phyloP scores from a whole-genome alignment of 1,140 invertebrate genomes.

The Drosophila sucinea region DNA sequence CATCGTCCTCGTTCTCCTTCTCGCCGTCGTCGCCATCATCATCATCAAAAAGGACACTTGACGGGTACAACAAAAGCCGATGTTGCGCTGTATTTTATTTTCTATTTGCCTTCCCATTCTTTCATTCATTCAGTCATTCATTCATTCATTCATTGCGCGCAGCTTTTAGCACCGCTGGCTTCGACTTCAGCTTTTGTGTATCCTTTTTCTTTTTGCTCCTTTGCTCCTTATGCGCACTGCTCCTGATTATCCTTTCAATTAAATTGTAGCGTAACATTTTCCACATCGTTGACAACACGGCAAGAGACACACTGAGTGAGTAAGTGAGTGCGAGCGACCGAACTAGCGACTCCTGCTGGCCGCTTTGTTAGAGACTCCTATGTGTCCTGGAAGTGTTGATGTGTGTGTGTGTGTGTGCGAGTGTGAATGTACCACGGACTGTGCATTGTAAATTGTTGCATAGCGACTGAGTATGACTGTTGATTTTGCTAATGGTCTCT shows the following conservation, averaged over 20 bases:
- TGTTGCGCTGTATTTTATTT: constrained; percentile 71
- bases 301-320: constrained; percentile 25
- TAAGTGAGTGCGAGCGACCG: constrained; percentile 13
- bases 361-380: constrained; percentile 34
- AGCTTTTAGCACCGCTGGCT: constrained; percentile 62
- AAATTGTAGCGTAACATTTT: constrained; percentile 82
- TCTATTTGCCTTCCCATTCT: constrained; percentile 65
- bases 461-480: constrained; percentile 42
- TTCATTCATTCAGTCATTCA: constrained; percentile 48
- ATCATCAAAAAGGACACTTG: constrained; percentile 78
- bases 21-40: constrained; percentile 30
- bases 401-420: constrained; percentile 11
- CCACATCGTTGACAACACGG: constrained; percentile 66
- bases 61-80: constrained; percentile 76
- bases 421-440: constrained; percentile 19
- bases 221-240: constrained; percentile 49
- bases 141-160: constrained; percentile 46
- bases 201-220: constrained; percentile 14
- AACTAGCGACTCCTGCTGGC: constrained; percentile 21
- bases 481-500: constrained; percentile 68
- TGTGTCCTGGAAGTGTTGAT: constrained; percentile 4
- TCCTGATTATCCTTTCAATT: constrained; percentile 81
- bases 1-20: constrained; percentile 18
- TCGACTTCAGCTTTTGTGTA: constrained; percentile 23
- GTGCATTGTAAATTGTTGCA: constrained; percentile 14